Percentiles rank a stretch among this genome's conserved stretches.
phyloP scores from a whole-genome alignment of 2,888 invertebrate genomes.

The Campoplex capitator region DNA sequence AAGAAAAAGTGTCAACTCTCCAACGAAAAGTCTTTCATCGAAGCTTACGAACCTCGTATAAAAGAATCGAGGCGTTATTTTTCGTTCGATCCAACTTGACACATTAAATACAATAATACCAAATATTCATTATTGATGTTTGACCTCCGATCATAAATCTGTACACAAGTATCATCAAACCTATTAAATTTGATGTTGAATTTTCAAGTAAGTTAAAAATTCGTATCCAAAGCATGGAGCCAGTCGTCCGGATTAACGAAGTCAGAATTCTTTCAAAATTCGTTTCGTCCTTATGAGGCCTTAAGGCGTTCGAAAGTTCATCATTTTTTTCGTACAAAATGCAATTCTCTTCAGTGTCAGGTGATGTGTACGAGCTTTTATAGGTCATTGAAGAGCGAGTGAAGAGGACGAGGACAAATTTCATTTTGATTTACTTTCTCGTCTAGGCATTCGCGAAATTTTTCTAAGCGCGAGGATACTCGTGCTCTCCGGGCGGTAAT shows the following conservation, averaged over 20 bases:
- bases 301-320: too few relatives aligned
- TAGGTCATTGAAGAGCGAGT: conserved; percentile 42
- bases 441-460: conserved; percentile 28
- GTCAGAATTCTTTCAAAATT: background rate
- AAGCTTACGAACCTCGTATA: background rate
- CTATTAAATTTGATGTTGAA: background rate
- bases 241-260: background rate
- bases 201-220: background rate
- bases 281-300: background rate
- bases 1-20: background rate
- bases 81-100: background rate
- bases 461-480: conserved; percentile 4
- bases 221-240: background rate
- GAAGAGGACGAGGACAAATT: conserved; percentile 46
- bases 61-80: background rate
- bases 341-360: background rate
- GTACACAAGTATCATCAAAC: too few relatives aligned
- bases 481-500: background rate
- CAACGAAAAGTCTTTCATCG: background rate
- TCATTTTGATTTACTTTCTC: conserved; percentile 40
- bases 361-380: background rate
- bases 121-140: too few relatives aligned
- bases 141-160: too few relatives aligned
- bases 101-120: too few relatives aligned
- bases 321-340: background rate